Conservation (phyloP, 2,888 invertebrate species). For the Eupithecia pulchellata region DNA sequence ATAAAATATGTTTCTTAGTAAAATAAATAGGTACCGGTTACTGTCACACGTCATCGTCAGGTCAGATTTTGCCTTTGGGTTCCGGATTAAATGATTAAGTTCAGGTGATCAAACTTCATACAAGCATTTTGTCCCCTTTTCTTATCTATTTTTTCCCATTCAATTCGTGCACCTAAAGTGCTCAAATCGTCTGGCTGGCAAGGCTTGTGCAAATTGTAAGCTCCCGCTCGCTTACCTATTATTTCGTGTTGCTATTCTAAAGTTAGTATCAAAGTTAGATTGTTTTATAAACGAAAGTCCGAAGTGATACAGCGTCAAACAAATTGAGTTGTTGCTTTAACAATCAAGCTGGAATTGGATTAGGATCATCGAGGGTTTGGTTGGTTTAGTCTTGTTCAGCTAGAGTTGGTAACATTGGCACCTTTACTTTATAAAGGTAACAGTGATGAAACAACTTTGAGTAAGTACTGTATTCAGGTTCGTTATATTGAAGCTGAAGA, state of each 20-base stretch:
- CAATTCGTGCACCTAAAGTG: not conserved
- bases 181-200: not conserved
- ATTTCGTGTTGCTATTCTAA: not conserved
- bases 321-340: slow-evolving; percentile 19
- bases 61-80: too few species aligned
- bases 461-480: not conserved
- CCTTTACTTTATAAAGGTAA: not conserved
- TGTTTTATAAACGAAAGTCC: slow-evolving; percentile 21
- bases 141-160: not conserved
- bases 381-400: not conserved
- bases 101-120: too few species aligned
- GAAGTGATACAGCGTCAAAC: slow-evolving; percentile 7
- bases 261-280: slow-evolving; percentile 17
- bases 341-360: slow-evolving; percentile 12
- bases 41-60: too few species aligned
- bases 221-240: not conserved
- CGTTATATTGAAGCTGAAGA: too few species aligned
- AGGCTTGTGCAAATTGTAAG: not conserved
- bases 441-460: not conserved
- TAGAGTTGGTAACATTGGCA: not conserved
- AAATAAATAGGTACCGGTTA: too few species aligned
- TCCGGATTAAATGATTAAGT: too few species aligned
- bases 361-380: slow-evolving; percentile 15
- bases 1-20: too few species aligned
- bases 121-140: too few species aligned